Base-by-base conservation (phyloP, 1,140 invertebrate species). In the Cydia amplana region DNA sequence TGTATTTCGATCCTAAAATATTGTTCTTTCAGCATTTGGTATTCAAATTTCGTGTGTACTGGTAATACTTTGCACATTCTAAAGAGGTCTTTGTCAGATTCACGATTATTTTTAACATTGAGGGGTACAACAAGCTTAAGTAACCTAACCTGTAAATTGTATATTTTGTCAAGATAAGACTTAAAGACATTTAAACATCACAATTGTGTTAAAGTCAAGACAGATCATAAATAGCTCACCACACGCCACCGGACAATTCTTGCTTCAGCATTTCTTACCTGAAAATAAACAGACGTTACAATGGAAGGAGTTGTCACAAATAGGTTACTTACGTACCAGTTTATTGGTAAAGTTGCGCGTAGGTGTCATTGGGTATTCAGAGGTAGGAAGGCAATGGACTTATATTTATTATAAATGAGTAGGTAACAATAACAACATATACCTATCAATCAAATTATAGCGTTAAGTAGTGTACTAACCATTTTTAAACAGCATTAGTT, bases 301-400 rank as follows among this genome's bases (percentile, higher is more conserved):
- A 78, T 76, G 81, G 79, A 82, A 83, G 80, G 79, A 85, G 80
- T 79, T 80, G 80, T 78, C 83, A 83, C 77, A 82, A 85, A 83
- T 82, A 82, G 78, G 75, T 77, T 85, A 82, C 79, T 77, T 80
- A 72, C 81, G 76, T 75, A 73, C 74, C 75, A 74, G 65, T 40
- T 70, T 70, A 70, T 70, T 70, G 32, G 28, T 9, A 63, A 80
- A 77, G 78, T 79, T 78, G 74, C 60, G 75, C 78, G 82, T 83
- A 77, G 82, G 80, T 76, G 78, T 74, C 63, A 18, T 25, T 14
- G 36, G n/a, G 65, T 36, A 70, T 18, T 70, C 28, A 70, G 32
- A n/a, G 32, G 2, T 9, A 1, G 16, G n/a, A 40, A 40, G 32
- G 14, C 16, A 67, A 67, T 32, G 16, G 0, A 6, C 65, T 60